A percentile compares a stretch with the other conserved stretches of the same genome.
Conservation (phyloP, 37 sponge, comb jelly and placozoan species). For the Amphimedon queenslandica region DNA sequence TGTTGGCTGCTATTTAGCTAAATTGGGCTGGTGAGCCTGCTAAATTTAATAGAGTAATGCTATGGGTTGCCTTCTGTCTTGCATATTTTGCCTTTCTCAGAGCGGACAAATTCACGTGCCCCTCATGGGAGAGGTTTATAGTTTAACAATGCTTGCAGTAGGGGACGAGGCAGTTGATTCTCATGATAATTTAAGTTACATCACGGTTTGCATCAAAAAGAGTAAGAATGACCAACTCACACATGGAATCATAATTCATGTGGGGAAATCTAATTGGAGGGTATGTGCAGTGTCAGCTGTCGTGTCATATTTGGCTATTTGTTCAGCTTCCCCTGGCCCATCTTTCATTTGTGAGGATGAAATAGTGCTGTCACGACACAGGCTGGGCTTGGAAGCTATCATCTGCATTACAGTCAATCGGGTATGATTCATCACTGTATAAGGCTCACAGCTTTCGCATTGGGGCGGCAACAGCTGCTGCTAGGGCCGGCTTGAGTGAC, state of each 20-base stretch:
- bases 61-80: too few species aligned
- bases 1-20: too few species aligned
- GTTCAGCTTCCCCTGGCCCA: not conserved
- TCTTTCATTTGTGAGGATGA: not conserved
- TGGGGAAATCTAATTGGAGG: not conserved
- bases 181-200: too few species aligned
- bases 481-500: slow-evolving; percentile 1
- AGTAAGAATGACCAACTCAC: not conserved
- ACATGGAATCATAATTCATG: not conserved
- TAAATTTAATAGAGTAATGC: too few species aligned
- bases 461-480: slow-evolving; percentile 12
- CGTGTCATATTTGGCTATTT: not conserved
- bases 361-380: not conserved
- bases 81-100: too few species aligned
- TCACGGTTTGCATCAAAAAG: too few species aligned
- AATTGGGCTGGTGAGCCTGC: too few species aligned
- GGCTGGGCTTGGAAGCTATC: not conserved
- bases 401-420: too few species aligned
- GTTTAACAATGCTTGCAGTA: too few species aligned
- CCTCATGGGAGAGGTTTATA: too few species aligned
- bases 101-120: too few species aligned
- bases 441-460: slow-evolving; percentile 5
- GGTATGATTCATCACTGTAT: not conserved
- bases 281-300: not conserved
- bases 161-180: too few species aligned